Percentiles rank a stretch among this genome's conserved stretches.
Evolutionary conservation across 2,113 vertebrate species (phyloP).

Genomic region (Calidris pugnax): DNA sequence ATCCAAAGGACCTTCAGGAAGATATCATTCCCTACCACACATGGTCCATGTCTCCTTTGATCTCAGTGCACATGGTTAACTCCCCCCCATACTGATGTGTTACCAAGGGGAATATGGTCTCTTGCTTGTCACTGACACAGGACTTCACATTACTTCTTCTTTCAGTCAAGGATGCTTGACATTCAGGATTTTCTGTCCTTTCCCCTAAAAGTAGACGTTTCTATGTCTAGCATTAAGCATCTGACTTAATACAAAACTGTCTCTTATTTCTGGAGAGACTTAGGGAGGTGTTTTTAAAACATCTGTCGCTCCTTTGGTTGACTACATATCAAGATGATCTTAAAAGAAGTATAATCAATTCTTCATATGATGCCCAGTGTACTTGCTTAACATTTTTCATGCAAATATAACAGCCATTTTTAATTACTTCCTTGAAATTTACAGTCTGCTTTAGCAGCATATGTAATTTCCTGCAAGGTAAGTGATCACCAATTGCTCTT

Average conservation of each 20-base stretch:
- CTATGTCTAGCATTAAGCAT: neutral
- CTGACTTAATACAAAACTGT: neutral
- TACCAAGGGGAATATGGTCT: neutral
- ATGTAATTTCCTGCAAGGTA: neutral
- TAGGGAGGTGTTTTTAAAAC: neutral
- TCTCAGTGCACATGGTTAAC: neutral
- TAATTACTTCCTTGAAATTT: neutral
- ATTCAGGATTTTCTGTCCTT: neutral
- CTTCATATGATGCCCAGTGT: neutral
- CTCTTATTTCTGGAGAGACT: neutral
- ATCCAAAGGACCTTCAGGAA: neutral
- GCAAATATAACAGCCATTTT: neutral
- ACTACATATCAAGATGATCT: neutral
- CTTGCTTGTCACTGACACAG: neutral
- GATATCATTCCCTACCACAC: neutral
- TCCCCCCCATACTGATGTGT: too few relatives aligned
- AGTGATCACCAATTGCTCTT: neutral
- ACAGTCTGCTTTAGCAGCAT: neutral
- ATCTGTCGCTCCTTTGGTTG: neutral
- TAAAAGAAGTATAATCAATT: neutral
- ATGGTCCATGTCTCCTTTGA: neutral
- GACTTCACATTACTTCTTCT: neutral
- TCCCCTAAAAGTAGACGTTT: neutral
- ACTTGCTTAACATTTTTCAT: neutral
- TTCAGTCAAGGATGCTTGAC: neutral